Evolutionary conservation across 2,797 vertebrate species (phyloP), one percentile per base, ranked within the genome.

Genomic region (Trematomus bernacchii): DNA sequence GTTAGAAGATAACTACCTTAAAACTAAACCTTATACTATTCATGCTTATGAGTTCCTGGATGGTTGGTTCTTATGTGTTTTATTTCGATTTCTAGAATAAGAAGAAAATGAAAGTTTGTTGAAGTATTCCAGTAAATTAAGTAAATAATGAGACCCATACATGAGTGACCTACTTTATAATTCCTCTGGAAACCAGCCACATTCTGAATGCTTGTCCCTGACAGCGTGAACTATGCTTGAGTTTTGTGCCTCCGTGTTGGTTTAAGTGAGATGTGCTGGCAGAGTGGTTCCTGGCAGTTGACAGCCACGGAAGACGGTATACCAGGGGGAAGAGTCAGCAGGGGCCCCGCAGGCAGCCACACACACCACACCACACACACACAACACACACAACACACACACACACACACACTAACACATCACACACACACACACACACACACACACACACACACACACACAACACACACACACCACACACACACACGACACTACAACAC

Each of bases 241-340:
- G 43, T 66, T 66, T 5, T 53, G 8, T 50, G n/a, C 27, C 55
- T 48, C 55, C 51, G 13, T 14, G 46, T 59, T 40, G 64, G 72
- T 66, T 66, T 80, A 78, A 90, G 64, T 89, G 37, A 91, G 85
- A 79, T 69, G 79, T 85, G 79, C 81, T 63, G 83, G 74, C 78
- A 42, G 76, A 80, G 82, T 30, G 47, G 58, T 76, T 50, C 6
- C 77, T 68, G 83, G 83, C 82, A 37, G 75, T 37, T 84, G 85
- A 90, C 85, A 89, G 77, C 76, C 48, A 40, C 71, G 73, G 75
- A 80, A 73, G 79, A 73, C 50, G 48, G 58, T 70, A 69, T 50
- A 66, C 33, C 33, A 37, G 8, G 9, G 33, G 80, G 80, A 77
- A 55, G 53, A 77, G 80, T 86, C 85, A 81, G 77, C 81, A 74